phyloP scores from a whole-genome alignment of 2,888 invertebrate species.

The Panzeria rudis region DNA sequence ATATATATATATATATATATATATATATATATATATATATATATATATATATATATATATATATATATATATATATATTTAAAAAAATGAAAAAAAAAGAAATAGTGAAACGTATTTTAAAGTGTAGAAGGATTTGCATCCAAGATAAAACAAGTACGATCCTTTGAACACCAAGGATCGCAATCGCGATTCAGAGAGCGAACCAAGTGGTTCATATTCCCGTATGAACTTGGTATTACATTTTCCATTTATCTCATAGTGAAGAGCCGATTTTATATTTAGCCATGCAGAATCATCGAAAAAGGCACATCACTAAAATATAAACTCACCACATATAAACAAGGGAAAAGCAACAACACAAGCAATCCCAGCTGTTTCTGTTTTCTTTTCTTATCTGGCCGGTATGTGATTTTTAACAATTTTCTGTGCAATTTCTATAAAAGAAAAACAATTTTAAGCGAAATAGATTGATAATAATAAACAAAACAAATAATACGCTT shows the following conservation, averaged over 20 bases:
- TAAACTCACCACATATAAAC: constrained; percentile 61
- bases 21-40: too few species aligned
- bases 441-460: constrained; percentile 1
- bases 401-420: constrained; percentile 37
- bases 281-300: background rate
- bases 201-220: too few species aligned
- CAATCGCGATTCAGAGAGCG: too few species aligned
- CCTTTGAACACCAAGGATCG: too few species aligned
- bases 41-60: too few species aligned
- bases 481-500: background rate
- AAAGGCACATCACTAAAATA: constrained; percentile 8
- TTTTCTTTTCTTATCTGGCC: constrained; percentile 48
- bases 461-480: constrained; percentile 17
- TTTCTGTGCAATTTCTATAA: constrained; percentile 36
- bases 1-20: too few species aligned
- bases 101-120: too few species aligned
- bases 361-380: constrained; percentile 51
- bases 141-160: too few species aligned
- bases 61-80: too few species aligned
- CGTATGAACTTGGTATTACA: too few species aligned
- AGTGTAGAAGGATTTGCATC: too few species aligned
- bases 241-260: background rate
- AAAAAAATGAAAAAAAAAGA: too few species aligned
- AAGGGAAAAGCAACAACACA: constrained; percentile 36
- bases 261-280: background rate